Evolutionary conservation across 2,797 vertebrate species (phyloP), one percentile per base, ranked within the genome.

Genomic region (Podargus strigoides): DNA sequence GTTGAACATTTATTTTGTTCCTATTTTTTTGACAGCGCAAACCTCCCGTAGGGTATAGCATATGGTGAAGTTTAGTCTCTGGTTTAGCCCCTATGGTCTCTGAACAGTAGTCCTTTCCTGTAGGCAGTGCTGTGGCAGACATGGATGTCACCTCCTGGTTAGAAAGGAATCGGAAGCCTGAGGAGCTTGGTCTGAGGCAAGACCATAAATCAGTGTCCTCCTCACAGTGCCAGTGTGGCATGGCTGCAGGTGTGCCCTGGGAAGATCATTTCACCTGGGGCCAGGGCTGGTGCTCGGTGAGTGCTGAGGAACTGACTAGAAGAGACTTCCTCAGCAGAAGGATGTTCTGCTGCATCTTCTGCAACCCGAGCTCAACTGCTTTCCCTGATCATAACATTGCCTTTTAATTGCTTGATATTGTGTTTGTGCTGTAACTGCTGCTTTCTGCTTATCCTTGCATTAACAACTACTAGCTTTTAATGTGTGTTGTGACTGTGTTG

Each of bases 281-380:
- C 14, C 49, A 22, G 36, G 63, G 22, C 44, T 30, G 37, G 14
- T 19, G 47, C 44, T 67, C 24, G 26, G 23, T 56, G 50, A 82
- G 28, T 4, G 1, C 58, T 24, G 27, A 44, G 13, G 58, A 30
- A 36, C 52, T 26, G 26, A 26, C 20, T 23, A 10, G 18, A 50
- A 60, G 41, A 81, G 28, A 56, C n/a, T 34, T 39, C 17, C 27
- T 76, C 47, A 52, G 77, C 21, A 56, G n/a, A 75, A 47, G 24
- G 68, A 24, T 52, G 24, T 78, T 66, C 41, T 56, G 20, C 62
- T 88, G 37, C 52, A 26, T 66, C 52, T 82, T 78, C 60, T 66
- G 1, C 1, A 0, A 4, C 19, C 32, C 1, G 2, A 75, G 37
- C 12, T 49, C 73, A 53, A 4, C 44, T 22, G 7, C 56, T 76